phyloP scores from a whole-genome alignment of 2,797 vertebrate species.

The Cyclopterus lumpus region DNA sequence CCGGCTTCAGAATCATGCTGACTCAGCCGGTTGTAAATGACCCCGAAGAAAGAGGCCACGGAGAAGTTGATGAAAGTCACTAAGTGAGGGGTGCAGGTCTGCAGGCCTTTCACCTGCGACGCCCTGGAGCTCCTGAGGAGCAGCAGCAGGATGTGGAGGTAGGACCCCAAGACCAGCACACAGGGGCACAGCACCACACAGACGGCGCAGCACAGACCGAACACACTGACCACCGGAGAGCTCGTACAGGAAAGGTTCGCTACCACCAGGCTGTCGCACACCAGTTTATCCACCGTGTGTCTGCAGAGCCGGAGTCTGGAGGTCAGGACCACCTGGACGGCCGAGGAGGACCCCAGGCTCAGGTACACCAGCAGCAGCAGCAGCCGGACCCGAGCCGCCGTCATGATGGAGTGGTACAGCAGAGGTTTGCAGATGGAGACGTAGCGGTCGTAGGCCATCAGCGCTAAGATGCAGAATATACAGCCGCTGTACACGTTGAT shows the following conservation, averaged over 20 bases:
- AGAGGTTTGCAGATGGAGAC: slow-evolving; percentile 75
- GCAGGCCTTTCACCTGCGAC: slow-evolving; percentile 59
- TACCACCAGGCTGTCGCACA: slow-evolving; percentile 68
- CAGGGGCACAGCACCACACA: slow-evolving; percentile 44
- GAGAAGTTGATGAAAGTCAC: slow-evolving; percentile 74
- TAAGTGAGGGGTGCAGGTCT: slow-evolving; percentile 71
- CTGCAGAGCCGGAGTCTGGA: slow-evolving; percentile 61
- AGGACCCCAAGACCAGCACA: slow-evolving; percentile 65
- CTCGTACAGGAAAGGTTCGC: slow-evolving; percentile 61
- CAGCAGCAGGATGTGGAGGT: slow-evolving; percentile 64
- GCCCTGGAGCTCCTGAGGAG: slow-evolving; percentile 56
- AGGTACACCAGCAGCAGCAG: slow-evolving; percentile 55
- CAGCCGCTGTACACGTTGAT: slow-evolving; percentile 57
- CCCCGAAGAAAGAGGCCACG: slow-evolving; percentile 38
- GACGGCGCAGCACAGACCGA: slow-evolving; percentile 36
- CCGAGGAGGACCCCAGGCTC: slow-evolving; percentile 26
- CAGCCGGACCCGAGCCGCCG: slow-evolving; percentile 45
- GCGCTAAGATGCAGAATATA: slow-evolving; percentile 56
- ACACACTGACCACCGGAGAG: slow-evolving; percentile 38
- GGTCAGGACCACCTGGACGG: slow-evolving; percentile 58
- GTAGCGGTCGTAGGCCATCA: slow-evolving; percentile 78
- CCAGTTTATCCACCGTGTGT: slow-evolving; percentile 60
- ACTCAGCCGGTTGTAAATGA: slow-evolving; percentile 18
- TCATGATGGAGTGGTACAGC: slow-evolving; percentile 74
- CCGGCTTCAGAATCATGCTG: neutral